Evolutionary conservation across 2,888 invertebrate species (phyloP), one percentile per base, ranked within the genome.

Genomic region (Noctuana brunneofusca): DNA sequence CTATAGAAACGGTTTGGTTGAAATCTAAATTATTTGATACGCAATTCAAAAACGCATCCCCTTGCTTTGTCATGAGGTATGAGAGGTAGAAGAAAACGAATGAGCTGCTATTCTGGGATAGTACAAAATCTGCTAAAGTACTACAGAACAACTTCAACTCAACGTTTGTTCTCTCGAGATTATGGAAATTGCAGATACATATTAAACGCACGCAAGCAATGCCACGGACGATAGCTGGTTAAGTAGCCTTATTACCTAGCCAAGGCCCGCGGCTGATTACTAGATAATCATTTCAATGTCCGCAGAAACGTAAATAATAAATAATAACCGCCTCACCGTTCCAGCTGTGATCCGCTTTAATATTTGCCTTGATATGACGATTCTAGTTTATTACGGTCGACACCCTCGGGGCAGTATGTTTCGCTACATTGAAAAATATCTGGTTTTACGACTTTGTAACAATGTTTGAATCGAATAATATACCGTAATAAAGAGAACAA

Each of bases 251-350:
- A 62, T 62, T 62, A 62, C 48, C 54, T 27, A 27, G 18, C 54
- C 27, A 24, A 48, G 38, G 60, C 60, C 48, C 24, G 43, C 11
- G 60, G 60, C 60, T 49, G 60, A 62, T 62, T 62, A 55, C 60
- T 62, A 48, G 60, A 62, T 62, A 62, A 62, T 62, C 60, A 62
- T 62, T 62, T 62, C 60, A 55, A 62, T 62, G 60, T 62, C 55
- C 55, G 60, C 54, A 49, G 60, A 62, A 62, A 62, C 55, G 60
- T 62, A 62, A 62, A 62, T 62, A 62, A 55, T 62, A 62, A 62
- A 55, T 62, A 62, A 62, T 54, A 54, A 54, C 54, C 60, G 46
- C 32, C 54, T 27, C 35, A 38, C 48, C 32, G 38, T 24, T 60
- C 54, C 60, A 60, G 54, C 54, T 60, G 54, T 59, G 59, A 59